Percentiles rank a stretch among this genome's conserved stretches.
Conservation (phyloP, 53 echinoderm and acorn worm genomes). For the Hippasteria phrygiana region DNA sequence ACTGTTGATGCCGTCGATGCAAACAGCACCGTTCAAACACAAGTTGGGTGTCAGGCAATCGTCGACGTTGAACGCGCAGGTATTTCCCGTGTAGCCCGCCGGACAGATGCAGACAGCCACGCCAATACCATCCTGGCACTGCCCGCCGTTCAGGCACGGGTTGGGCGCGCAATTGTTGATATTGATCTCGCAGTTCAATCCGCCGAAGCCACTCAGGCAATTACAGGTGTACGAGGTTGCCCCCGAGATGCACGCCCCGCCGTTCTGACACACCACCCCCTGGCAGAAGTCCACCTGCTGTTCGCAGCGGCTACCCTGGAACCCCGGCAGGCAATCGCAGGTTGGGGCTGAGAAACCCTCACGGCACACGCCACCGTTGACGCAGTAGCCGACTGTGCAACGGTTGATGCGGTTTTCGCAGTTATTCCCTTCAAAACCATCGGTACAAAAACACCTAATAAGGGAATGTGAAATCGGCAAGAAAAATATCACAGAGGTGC, state of each 20-base stretch:
- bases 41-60: constrained; percentile 51
- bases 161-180: constrained; percentile 41
- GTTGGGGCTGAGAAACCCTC: not conserved
- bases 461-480: not conserved
- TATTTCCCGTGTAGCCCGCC: constrained; percentile 38
- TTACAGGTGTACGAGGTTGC: constrained; percentile 43
- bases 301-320: constrained; percentile 56
- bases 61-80: constrained; percentile 42
- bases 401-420: constrained; percentile 35
- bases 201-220: constrained; percentile 62
- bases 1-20: constrained; percentile 34
- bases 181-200: constrained; percentile 39
- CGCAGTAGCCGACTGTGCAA: constrained; percentile 29
- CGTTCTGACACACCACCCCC: constrained; percentile 48
- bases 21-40: constrained; percentile 52
- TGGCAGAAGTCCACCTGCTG: constrained; percentile 41
- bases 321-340: constrained; percentile 52
- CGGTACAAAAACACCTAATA: constrained; percentile 37
- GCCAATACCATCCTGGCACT: constrained; percentile 48
- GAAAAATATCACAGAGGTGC: not conserved
- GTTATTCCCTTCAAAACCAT: constrained; percentile 46
- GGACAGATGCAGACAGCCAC: constrained; percentile 41
- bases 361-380: constrained; percentile 43
- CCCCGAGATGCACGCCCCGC: constrained; percentile 47
- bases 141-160: constrained; percentile 56